Evolutionary conservation across 2,888 invertebrate genomes (phyloP).

Genomic region (Agrenia bidenticulata): DNA sequence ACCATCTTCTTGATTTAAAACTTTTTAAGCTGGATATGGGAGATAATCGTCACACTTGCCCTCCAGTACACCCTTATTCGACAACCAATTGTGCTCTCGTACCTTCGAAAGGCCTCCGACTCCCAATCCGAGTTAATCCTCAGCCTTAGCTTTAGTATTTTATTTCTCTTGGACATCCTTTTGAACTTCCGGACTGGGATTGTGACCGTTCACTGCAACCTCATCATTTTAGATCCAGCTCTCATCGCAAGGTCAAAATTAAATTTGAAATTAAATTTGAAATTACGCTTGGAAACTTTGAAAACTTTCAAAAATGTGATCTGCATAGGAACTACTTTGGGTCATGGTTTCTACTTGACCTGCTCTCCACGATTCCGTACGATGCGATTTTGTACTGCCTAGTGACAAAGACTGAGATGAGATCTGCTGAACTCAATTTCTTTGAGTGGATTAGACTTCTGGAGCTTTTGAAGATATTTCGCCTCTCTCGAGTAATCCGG

Average conservation of each 20-base stretch:
- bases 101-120: conserved; percentile 17
- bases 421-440: not conserved
- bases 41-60: conserved; percentile 31
- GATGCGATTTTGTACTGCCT: conserved; percentile 27
- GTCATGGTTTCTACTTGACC: conserved; percentile 40
- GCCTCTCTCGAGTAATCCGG: conserved; percentile 37
- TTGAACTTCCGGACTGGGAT: conserved; percentile 42
- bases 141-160: conserved; percentile 21
- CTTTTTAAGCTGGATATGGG: conserved; percentile 38
- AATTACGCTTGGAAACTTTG: too few species aligned
- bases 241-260: conserved; percentile 31
- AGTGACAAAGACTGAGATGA: not conserved
- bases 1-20: not conserved
- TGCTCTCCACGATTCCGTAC: conserved; percentile 40
- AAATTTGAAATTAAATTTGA: too few species aligned
- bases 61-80: conserved; percentile 33
- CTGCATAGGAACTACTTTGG: conserved; percentile 30
- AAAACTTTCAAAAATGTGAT: not conserved
- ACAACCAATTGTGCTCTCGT: conserved; percentile 41
- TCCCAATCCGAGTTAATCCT: not conserved
- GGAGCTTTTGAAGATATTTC: conserved; percentile 40
- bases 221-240: conserved; percentile 29
- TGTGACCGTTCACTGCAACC: conserved; percentile 19
- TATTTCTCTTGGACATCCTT: conserved; percentile 39
- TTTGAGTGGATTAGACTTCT: conserved; percentile 29